Percentiles rank a stretch among this genome's conserved stretches.
Conservation (phyloP, 1,140 invertebrate genomes). For the Bombyx mandarina region DNA sequence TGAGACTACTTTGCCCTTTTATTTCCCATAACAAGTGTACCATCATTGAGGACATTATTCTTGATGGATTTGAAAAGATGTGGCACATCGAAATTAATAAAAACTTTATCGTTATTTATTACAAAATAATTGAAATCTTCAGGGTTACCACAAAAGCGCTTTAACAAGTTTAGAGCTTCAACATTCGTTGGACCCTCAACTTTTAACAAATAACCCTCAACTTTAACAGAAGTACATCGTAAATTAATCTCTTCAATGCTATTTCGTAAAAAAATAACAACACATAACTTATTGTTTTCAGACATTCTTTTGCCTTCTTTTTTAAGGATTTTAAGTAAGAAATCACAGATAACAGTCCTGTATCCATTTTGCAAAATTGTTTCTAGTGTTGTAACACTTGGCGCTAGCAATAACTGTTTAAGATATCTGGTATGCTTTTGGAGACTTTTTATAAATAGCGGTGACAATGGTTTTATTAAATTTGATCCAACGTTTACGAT, state of each 20-base stretch:
- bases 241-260: constrained; percentile 8
- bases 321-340: not conserved
- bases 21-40: constrained; percentile 5
- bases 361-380: constrained; percentile 1
- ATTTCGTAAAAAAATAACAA: constrained; percentile 12
- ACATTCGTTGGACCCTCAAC: constrained; percentile 20
- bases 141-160: not conserved
- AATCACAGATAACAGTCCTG: not conserved
- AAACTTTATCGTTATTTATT: constrained; percentile 6
- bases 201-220: constrained; percentile 13
- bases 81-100: constrained; percentile 9
- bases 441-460: constrained; percentile 7
- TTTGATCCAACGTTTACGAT: not conserved
- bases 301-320: constrained; percentile 1
- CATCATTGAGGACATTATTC: constrained; percentile 10
- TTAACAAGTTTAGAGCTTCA: constrained; percentile 10
- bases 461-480: not conserved
- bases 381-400: constrained; percentile 5
- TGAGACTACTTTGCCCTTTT: constrained; percentile 15
- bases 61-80: constrained; percentile 13
- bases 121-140: constrained; percentile 7
- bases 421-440: constrained; percentile 7
- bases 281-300: not conserved
- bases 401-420: constrained; percentile 3
- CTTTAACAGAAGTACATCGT: constrained; percentile 7